phyloP scores from a whole-genome alignment of 2,888 invertebrate species.

The Helobdella robusta region DNA sequence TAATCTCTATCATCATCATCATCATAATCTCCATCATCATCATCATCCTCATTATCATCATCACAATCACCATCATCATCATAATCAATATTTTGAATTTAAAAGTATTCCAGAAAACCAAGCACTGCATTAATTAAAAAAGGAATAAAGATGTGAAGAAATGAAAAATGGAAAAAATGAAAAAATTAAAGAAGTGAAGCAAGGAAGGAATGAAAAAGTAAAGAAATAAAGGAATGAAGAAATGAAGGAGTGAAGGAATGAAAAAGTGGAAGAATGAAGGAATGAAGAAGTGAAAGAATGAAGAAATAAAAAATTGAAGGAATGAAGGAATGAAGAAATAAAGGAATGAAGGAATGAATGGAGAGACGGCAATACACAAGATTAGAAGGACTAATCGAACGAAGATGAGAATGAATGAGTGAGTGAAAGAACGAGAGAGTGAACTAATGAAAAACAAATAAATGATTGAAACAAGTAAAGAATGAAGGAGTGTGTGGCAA shows the following conservation, averaged over 20 bases:
- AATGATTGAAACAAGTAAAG: too few relatives aligned
- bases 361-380: not conserved
- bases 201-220: not conserved
- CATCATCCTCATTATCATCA: too few relatives aligned
- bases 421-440: not conserved
- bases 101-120: too few relatives aligned
- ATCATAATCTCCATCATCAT: too few relatives aligned
- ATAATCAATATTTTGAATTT: too few relatives aligned
- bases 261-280: not conserved
- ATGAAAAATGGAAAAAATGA: not conserved
- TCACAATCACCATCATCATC: too few relatives aligned
- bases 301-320: not conserved
- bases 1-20: too few relatives aligned
- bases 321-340: not conserved
- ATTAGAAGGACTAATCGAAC: not conserved
- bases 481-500: too few relatives aligned
- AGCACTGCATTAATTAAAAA: not conserved
- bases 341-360: not conserved
- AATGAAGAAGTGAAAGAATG: not conserved
- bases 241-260: not conserved
- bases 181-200: not conserved
- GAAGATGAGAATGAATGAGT: not conserved
- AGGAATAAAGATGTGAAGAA: not conserved
- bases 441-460: not conserved
- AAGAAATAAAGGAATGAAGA: not conserved